Evolutionary conservation across 2,888 invertebrate genomes (phyloP), one percentile per base, ranked within the genome.

Genomic region (Magallana nippona): DNA sequence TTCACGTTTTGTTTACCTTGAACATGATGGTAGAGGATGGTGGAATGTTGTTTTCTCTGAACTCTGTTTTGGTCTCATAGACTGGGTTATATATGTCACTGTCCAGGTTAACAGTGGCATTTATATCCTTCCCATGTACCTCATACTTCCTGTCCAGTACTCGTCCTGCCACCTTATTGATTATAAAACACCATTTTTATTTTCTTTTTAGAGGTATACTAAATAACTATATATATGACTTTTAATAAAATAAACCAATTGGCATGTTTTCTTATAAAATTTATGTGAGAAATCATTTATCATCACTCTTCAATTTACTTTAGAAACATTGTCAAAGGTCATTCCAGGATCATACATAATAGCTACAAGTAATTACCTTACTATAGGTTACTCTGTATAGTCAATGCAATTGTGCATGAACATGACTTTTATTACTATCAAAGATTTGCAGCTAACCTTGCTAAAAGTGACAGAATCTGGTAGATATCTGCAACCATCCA

Each of bases 31-130:
- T 94, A 8, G 93, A 89, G 57, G 94, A 91, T 11, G 93, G 91
- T 55, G 94, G 92, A n/a, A 93, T 87, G 84, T 89, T 90, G 13
- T 93, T 90, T 63, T 93, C 92, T 82, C 94, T 87, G 85, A 91
- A 91, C 85, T 94, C 94, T 79, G 90, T 88, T 81, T 92, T 90
- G 77, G 92, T 88, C 63, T 92, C 92, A 85, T 92, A 94, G 15
- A 92, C 90, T n/a, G 94, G 94, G 84, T 93, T 93, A 87, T 92
- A 93, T 62, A 93, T 91, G 87, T 93, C 92, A 84, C 92, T 93
- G 87, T 94, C 93, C 56, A 93, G 87, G 58, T 91, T 91, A 10
- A 92, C 89, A 32, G 88, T 87, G 3, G 93, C 90, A 44, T 89
- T 90, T 57, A 93, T 90, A 84, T 93, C 93, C 80, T 90, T 90